phyloP scores from a whole-genome alignment of 2,113 vertebrate species.

The Poicephalus meyeri region DNA sequence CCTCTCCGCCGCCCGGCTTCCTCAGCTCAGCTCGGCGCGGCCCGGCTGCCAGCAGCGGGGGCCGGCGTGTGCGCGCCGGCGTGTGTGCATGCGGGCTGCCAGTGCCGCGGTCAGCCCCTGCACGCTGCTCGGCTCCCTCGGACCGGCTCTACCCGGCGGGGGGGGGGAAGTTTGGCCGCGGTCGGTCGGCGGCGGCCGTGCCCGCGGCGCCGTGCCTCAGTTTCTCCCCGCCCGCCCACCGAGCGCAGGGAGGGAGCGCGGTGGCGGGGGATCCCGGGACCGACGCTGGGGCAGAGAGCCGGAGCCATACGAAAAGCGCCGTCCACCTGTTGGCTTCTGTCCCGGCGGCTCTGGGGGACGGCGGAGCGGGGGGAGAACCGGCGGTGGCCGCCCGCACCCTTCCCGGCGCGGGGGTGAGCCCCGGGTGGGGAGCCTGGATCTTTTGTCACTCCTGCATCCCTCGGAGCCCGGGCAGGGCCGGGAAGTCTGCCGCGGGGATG shows the following conservation, averaged over 20 bases:
- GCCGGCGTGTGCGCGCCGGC: background rate
- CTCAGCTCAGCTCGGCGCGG: background rate
- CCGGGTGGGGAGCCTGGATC: constrained; percentile 7
- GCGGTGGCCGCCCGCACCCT: background rate
- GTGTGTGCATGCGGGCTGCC: background rate
- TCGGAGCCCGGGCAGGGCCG: background rate
- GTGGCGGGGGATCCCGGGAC: background rate
- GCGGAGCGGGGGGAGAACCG: constrained; percentile 50
- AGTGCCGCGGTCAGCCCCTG: background rate
- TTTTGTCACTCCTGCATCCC: constrained; percentile 40
- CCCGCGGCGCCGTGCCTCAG: background rate
- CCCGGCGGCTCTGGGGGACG: constrained; percentile 49
- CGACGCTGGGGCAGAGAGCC: background rate
- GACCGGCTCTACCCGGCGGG: background rate
- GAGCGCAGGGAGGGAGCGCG: background rate
- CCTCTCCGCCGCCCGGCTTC: background rate
- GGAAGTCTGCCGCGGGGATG: constrained; percentile 21
- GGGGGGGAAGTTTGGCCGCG: background rate
- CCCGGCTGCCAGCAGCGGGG: background rate
- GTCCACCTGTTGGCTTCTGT: constrained; percentile 79
- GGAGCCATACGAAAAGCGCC: background rate
- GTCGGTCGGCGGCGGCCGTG: background rate
- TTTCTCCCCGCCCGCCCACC: background rate
- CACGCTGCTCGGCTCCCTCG: background rate
- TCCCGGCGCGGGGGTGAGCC: background rate